Evolutionary conservation across 2,113 vertebrate genomes (phyloP), one percentile per base, ranked within the genome.

Genomic region (Rallus limicola): DNA sequence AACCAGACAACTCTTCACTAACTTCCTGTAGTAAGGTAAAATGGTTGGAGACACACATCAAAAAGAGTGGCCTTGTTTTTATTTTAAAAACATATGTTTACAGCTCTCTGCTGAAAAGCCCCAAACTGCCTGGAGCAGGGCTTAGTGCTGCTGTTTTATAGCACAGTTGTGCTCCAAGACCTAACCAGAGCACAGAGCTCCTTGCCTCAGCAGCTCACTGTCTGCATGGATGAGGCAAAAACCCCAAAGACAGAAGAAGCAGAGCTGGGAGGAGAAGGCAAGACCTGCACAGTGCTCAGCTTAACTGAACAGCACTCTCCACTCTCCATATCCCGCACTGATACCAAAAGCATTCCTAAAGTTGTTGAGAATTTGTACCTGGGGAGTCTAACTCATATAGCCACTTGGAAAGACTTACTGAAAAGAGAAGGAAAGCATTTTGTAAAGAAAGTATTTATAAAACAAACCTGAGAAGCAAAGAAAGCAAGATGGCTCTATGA

Each of bases 191-290:
- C 0, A 33, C 38, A 58, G 71, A 83, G 50, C 52, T 74, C 44
- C 38, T 24, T 74, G 82, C 14, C 19, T 11, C 53, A 65, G 59
- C 58, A 88, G 29, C 33, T 76, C 75, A 67, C 46, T 9, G 17
- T 31, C 53, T 53, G 28, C 46, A 31, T 0, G 0, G 50, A 70
- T 5, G 16, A 70, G 25, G 52, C 63, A 79, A 75, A 68, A 76
- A 76, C 33, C 42, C 21, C 2, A 0, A 42, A 83, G 23, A 78
- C 0, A 0, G 42, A 90, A 7, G 24, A 81, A 81, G 13, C 1
- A 2, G 1, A 5, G 26, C n/a, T 40, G 72, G 40, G 28, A 91
- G 48, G 26, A 53, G 40, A 31, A 78, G 23, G 17, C 12, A 62
- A 58, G 11, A 55, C 26, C 31, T 68, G n/a, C 60, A 68, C 5